These are phyloP conservation scores for Lepisosteus oculatus DNA, from an alignment of 2,113 vertebrate species.

Conservation along the genomic window DNA sequence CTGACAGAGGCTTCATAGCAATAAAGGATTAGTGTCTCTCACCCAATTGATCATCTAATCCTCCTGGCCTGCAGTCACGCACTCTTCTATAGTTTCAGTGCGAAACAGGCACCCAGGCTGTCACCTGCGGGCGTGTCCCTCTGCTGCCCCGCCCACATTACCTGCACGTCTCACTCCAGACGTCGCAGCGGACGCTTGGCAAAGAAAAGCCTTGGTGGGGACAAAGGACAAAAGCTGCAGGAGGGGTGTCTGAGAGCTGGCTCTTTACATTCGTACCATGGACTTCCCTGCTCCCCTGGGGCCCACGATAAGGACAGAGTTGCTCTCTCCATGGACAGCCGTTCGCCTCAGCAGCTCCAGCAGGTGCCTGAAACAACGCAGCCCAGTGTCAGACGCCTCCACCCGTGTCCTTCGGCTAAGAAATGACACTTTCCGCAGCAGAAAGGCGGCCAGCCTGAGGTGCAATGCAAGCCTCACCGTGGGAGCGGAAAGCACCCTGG, in stretches of 20 bases:
- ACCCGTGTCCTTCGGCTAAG: not conserved
- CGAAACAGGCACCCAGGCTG: no score
- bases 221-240: no score
- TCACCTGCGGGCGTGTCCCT: no score
- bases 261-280: constrained; percentile 59
- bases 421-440: not conserved
- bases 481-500: not conserved
- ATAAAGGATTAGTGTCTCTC: no score
- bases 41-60: no score
- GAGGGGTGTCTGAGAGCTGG: not conserved
- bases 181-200: no score
- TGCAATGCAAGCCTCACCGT: not conserved
- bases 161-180: no score
- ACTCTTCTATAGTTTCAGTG: no score
- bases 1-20: no score
- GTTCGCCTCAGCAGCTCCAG: constrained; percentile 86
- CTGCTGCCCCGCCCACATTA: no score
- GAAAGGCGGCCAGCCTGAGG: not conserved
- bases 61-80: no score
- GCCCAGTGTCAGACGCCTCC: not conserved
- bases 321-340: constrained; percentile 85
- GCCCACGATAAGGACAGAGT: constrained; percentile 88
- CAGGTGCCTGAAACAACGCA: constrained; percentile 73
- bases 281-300: constrained; percentile 88
- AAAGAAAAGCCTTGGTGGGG: no score